A percentile compares a stretch with the other conserved stretches of the same genome.
Evolutionary conservation across 1,140 invertebrate species (phyloP).

Genomic region (Gerris buenoi): DNA sequence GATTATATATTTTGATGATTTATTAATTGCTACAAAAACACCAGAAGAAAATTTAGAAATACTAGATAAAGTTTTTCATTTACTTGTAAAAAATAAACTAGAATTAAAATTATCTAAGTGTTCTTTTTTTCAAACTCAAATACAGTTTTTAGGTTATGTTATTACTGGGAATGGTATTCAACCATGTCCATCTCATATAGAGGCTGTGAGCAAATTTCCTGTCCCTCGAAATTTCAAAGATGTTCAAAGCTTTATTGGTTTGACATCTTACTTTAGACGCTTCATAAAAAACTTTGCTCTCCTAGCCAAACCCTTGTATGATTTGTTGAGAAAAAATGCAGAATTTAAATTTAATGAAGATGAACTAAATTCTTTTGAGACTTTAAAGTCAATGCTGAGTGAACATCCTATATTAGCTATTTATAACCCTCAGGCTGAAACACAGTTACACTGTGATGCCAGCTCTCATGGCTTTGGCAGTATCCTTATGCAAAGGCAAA

Average conservation of each 20-base stretch:
- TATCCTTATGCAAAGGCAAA: background rate
- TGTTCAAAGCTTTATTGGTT: background rate
- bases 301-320: background rate
- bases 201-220: background rate
- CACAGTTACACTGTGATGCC: background rate
- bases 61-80: background rate
- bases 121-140: background rate
- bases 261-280: background rate
- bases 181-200: background rate
- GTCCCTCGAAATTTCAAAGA: background rate
- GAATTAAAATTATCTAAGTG: background rate
- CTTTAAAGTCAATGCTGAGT: background rate
- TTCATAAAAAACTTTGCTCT: background rate
- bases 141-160: background rate
- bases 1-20: slow-evolving; percentile 27
- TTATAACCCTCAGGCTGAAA: background rate
- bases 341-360: background rate
- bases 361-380: background rate
- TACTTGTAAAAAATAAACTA: background rate
- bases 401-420: background rate
- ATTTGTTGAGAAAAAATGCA: background rate
- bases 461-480: background rate
- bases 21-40: slow-evolving; percentile 27
- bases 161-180: background rate
- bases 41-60: slow-evolving; percentile 24